Conservation (phyloP, 2,888 invertebrate genomes). For the Nomada fucata region DNA sequence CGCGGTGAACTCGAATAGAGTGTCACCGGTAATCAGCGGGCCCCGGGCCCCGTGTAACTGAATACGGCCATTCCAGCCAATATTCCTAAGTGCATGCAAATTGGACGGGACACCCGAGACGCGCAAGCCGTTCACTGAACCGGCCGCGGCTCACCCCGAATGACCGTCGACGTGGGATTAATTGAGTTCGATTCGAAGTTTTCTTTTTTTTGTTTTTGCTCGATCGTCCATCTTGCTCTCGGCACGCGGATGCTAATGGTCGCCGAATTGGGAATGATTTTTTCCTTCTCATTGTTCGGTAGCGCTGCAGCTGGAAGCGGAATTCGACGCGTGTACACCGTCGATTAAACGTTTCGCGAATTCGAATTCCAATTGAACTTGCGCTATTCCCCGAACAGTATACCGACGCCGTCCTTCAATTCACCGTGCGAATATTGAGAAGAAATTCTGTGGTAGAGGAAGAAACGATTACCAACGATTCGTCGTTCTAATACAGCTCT, state of each 20-base stretch:
- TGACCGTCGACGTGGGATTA: conserved; percentile 12
- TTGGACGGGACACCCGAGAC: conserved; percentile 44
- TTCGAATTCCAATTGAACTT: no score
- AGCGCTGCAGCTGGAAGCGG: no score
- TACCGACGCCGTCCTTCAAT: no score
- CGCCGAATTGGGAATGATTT: not conserved
- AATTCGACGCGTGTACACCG: no score
- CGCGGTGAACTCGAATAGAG: conserved; percentile 44
- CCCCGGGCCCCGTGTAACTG: conserved; percentile 54
- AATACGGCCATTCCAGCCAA: conserved; percentile 52
- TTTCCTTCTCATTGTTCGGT: no score
- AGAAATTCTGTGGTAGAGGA: no score
- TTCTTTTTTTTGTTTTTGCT: not conserved
- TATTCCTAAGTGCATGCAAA: conserved; percentile 56
- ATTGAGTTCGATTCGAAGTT: conserved; percentile 31
- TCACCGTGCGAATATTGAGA: no score
- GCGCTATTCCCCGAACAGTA: no score
- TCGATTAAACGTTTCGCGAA: no score
- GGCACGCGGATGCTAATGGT: not conserved
- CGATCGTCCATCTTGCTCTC: not conserved
- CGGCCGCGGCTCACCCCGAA: not conserved
- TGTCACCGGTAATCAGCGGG: conserved; percentile 57
- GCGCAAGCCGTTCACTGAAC: conserved; percentile 33
- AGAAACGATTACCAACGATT: no score
- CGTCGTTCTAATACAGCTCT: no score